These are phyloP conservation scores for Standfussiana lucernea DNA, from an alignment of 2,888 invertebrate genomes.

Conservation along the genomic window DNA sequence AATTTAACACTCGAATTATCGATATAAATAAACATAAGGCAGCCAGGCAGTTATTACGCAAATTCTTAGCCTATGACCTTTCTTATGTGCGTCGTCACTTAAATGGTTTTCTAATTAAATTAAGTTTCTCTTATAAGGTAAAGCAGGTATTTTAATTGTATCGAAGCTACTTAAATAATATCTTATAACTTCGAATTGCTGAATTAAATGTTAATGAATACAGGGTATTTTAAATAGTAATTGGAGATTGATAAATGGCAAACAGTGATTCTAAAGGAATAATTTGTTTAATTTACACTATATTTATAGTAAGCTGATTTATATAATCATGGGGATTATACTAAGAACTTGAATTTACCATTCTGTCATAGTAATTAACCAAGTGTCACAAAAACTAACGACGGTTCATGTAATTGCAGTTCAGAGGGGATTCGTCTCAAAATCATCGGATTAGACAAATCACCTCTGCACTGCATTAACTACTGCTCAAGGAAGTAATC, in stretches of 20 bases:
- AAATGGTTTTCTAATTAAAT: constrained; percentile 47
- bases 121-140: constrained; percentile 32
- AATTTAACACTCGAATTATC: constrained; percentile 54
- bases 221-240: constrained; percentile 22
- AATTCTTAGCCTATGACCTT: constrained; percentile 55
- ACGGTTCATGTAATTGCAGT: no score
- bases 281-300: neutral
- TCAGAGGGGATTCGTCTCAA: no score
- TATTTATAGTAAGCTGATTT: constrained; percentile 2
- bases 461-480: no score
- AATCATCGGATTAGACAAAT: no score
- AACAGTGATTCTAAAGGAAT: constrained; percentile 4
- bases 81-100: constrained; percentile 26
- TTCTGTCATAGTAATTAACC: no score
- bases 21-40: constrained; percentile 60
- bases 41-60: constrained; percentile 44
- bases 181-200: constrained; percentile 6
- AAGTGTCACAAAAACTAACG: neutral
- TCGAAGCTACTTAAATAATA: constrained; percentile 13
- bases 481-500: no score
- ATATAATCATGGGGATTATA: no score
- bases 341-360: neutral
- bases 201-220: constrained; percentile 32
- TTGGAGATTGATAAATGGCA: constrained; percentile 11
- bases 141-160: constrained; percentile 28